phyloP scores from a whole-genome alignment of 2,888 invertebrate genomes.

The Scotopteryx bipunctaria region DNA sequence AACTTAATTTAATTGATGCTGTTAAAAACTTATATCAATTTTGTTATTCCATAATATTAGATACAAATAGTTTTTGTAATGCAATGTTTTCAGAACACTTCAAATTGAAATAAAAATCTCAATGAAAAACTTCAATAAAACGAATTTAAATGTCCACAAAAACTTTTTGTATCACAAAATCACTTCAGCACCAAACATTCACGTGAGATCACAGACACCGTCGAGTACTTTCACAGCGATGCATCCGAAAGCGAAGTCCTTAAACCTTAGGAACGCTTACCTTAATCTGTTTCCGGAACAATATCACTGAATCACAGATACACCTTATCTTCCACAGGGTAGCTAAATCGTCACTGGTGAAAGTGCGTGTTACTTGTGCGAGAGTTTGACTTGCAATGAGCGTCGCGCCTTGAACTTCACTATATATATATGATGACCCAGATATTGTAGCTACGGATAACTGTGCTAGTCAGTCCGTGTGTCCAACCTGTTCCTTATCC shows the following conservation, averaged over 20 bases:
- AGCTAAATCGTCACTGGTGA: constrained; percentile 68
- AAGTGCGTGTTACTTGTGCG: constrained; percentile 77
- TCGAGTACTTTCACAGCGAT: constrained; percentile 44
- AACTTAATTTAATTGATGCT: too few species aligned
- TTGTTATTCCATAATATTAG: background rate
- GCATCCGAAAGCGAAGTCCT: constrained; percentile 34
- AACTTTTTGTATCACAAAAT: constrained; percentile 39
- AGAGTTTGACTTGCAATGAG: constrained; percentile 83
- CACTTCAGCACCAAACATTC: constrained; percentile 35
- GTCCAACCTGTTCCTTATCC: constrained; percentile 69
- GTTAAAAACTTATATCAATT: too few species aligned
- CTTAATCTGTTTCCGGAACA: constrained; percentile 61
- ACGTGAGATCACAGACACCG: constrained; percentile 44
- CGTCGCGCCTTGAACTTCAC: constrained; percentile 91
- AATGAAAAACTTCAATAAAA: constrained; percentile 7
- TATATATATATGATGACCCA: constrained; percentile 93
- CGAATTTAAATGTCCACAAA: constrained; percentile 23
- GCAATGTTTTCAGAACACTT: constrained; percentile 4
- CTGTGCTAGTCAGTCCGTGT: constrained; percentile 72
- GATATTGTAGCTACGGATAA: constrained; percentile 83
- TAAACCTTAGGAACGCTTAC: constrained; percentile 59
- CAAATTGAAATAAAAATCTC: background rate
- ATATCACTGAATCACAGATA: constrained; percentile 74
- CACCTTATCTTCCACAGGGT: constrained; percentile 67
- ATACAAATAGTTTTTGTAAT: constrained; percentile 23